Percentiles rank a stretch among this genome's conserved stretches.
Evolutionary conservation across 2,888 invertebrate species (phyloP).

Genomic region (Polylopha cassiicola): DNA sequence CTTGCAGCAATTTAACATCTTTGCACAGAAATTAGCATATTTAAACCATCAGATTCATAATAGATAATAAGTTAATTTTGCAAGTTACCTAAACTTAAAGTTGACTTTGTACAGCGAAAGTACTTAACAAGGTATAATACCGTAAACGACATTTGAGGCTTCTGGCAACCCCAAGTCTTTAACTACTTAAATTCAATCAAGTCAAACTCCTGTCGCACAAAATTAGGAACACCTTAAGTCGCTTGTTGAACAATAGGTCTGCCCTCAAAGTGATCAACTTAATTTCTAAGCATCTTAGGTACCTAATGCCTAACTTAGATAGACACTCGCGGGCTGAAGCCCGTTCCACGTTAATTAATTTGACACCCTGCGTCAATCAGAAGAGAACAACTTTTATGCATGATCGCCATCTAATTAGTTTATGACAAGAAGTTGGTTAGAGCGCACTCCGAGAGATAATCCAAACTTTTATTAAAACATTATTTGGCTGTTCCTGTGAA

Average conservation of each 20-base stretch:
- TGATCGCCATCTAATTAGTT: no score
- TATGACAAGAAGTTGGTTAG: no score
- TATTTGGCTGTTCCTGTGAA: no score
- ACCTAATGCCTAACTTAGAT: conserved; percentile 46
- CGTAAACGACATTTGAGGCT: conserved; percentile 8
- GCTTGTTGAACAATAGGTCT: conserved; percentile 48
- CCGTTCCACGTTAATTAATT: conserved; percentile 54
- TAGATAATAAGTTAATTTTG: no score
- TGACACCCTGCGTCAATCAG: conserved; percentile 27
- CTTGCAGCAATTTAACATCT: no score
- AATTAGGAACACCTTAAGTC: conserved; percentile 45
- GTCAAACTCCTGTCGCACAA: conserved; percentile 32
- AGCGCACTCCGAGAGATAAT: no score
- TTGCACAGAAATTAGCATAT: no score
- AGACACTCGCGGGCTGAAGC: conserved; percentile 34
- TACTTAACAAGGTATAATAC: conserved; percentile 2
- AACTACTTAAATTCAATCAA: conserved; percentile 43
- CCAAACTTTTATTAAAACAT: no score
- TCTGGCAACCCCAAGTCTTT: conserved; percentile 25
- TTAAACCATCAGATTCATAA: no score
- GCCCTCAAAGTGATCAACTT: conserved; percentile 44
- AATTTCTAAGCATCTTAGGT: conserved; percentile 45
- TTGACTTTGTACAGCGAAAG: neutral
- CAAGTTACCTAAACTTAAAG: neutral
- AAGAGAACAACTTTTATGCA: neutral